phyloP scores from a whole-genome alignment of 2,113 vertebrate genomes.

The Prietella phreatophila region DNA sequence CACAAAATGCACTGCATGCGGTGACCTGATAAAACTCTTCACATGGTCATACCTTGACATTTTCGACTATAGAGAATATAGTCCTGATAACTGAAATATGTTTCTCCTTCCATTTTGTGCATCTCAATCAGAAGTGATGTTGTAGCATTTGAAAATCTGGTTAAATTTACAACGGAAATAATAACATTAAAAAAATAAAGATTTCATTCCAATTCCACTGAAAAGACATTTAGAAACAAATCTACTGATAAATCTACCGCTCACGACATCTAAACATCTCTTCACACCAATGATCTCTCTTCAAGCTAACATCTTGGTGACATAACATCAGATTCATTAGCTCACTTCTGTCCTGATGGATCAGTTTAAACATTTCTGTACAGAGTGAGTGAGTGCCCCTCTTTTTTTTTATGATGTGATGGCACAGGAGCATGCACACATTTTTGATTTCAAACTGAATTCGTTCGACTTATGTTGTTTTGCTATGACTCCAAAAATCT shows the following conservation, averaged over 20 bases:
- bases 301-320: not conserved
- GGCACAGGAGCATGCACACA: not conserved
- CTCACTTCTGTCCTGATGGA: not conserved
- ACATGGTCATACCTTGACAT: not conserved
- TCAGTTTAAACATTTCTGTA: not conserved
- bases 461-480: not conserved
- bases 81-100: not conserved
- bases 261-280: not conserved
- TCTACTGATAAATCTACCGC: too few species aligned
- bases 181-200: not conserved
- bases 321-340: not conserved
- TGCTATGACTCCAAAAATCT: not conserved
- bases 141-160: too few species aligned
- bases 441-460: not conserved
- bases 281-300: not conserved
- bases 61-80: not conserved
- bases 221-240: not conserved
- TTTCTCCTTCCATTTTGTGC: not conserved
- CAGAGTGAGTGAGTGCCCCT: not conserved
- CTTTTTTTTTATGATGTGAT: not conserved
- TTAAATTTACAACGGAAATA: not conserved
- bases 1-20: too few species aligned
- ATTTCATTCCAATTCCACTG: not conserved
- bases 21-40: not conserved
- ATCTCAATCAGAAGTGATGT: not conserved